These are phyloP conservation scores for Struthio camelus DNA, from an alignment of 2,113 vertebrate species.

Conservation along the genomic window DNA sequence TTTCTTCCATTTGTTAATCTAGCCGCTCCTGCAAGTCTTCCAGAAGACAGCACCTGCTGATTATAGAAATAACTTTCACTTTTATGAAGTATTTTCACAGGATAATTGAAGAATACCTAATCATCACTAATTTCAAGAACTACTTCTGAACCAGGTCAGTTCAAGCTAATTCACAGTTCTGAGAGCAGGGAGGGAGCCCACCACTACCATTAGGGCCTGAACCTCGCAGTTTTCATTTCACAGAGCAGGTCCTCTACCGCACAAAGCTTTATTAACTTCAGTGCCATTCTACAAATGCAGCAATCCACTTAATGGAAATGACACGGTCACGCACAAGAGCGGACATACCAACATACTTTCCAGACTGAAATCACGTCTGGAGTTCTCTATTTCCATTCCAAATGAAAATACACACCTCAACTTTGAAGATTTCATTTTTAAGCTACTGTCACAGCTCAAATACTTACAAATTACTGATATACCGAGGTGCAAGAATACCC, in stretches of 20 bases:
- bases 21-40: conserved; percentile 68
- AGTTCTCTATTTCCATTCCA: background rate
- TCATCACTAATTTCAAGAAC: background rate
- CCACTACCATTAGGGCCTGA: background rate
- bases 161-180: background rate
- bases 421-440: accelerated
- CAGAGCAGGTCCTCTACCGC: background rate
- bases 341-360: accelerated
- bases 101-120: background rate
- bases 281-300: background rate
- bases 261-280: background rate
- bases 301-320: background rate
- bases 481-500: accelerated
- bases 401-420: background rate
- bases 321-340: background rate
- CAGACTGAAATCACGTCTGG: background rate
- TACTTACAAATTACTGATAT: no score
- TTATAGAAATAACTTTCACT: background rate
- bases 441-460: background rate
- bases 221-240: background rate
- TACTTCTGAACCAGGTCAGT: background rate
- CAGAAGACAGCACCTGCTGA: conserved; percentile 75
- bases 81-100: background rate
- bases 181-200: background rate
- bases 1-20: conserved; percentile 72